A percentile compares a stretch with the other conserved stretches of the same genome.
Conservation (phyloP, 1,140 invertebrate genomes). For the Thrips palmi region DNA sequence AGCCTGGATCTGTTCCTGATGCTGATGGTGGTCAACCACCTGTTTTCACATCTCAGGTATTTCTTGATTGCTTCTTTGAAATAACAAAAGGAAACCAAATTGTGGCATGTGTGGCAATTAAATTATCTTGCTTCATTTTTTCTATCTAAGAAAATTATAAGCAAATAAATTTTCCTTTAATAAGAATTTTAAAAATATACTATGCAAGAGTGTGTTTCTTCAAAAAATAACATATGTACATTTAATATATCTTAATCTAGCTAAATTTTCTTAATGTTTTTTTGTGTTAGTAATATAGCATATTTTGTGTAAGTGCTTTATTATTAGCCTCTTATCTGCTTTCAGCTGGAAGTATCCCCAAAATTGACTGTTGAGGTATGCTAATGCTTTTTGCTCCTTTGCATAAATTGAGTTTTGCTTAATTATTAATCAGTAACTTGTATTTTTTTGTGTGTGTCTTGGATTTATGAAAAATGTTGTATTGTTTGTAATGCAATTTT, state of each 20-base stretch:
- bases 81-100: too few species aligned
- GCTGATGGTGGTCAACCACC: constrained; percentile 63
- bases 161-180: not conserved
- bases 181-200: constrained; percentile 1
- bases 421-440: too few species aligned
- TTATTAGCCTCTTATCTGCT: not conserved
- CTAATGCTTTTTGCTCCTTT: not conserved
- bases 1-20: constrained; percentile 43
- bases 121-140: too few species aligned
- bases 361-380: constrained; percentile 6
- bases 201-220: not conserved
- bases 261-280: not conserved
- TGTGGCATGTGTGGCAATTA: too few species aligned
- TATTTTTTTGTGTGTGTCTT: too few species aligned
- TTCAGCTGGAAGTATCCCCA: not conserved
- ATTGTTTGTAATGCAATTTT: not conserved
- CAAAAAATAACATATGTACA: not conserved
- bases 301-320: not conserved
- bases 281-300: not conserved
- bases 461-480: not conserved
- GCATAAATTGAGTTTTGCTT: too few species aligned
- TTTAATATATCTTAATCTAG: too few species aligned
- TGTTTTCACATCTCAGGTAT: constrained; percentile 59
- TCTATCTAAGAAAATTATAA: not conserved
- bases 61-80: not conserved